Evolutionary conservation across 2,797 vertebrate genomes (phyloP), one percentile per base, ranked within the genome.

Genomic region (Linurgus olivaceus): DNA sequence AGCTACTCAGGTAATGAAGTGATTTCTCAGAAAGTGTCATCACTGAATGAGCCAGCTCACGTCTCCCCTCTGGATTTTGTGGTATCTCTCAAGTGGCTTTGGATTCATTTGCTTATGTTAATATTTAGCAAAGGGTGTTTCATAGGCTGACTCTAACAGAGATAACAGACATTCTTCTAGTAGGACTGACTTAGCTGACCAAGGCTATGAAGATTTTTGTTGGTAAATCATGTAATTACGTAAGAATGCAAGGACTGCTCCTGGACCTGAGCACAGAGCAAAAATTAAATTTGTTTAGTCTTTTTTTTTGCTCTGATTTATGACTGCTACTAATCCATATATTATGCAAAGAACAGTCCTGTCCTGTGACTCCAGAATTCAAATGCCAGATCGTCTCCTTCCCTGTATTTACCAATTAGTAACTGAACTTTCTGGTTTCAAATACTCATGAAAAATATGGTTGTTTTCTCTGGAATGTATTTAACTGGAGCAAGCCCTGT

Each of bases 401-500:
- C 28, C 24, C 25, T 93, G 77, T 84, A 50, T 93, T 92, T 66
- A 70, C 47, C 20, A 78, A 8, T 72, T 72, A 90, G 50, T 78
- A 81, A 63, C 70, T 78, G 44, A 95, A 93, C 40, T 88, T 95
- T 72, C 63, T 93, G 54, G 6, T 70, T 88, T 68, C 72, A 91
- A 83, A 74, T 68, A 71, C 26, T n/a, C 13, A 52, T 82, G 48
- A 85, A 80, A 94, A 92, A 45, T 28, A 61, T 10, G 4, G 25
- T 75, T 89, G 20, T 38, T 87, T 82, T 31, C 63, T 79, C 18
- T 26, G 17, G 42, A 45, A 52, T 61, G 7, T 35, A 15, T 51
- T 77, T 76, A 85, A 37, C 44, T 73, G 52, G 68, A 83, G 12
- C 33, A 86, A 77, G 31, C 14, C 23, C 25, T 25, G 7, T 82